Evolutionary conservation across 2,888 invertebrate genomes (phyloP), one percentile per base, ranked within the genome.

Genomic region (Lucinisca nassula): DNA sequence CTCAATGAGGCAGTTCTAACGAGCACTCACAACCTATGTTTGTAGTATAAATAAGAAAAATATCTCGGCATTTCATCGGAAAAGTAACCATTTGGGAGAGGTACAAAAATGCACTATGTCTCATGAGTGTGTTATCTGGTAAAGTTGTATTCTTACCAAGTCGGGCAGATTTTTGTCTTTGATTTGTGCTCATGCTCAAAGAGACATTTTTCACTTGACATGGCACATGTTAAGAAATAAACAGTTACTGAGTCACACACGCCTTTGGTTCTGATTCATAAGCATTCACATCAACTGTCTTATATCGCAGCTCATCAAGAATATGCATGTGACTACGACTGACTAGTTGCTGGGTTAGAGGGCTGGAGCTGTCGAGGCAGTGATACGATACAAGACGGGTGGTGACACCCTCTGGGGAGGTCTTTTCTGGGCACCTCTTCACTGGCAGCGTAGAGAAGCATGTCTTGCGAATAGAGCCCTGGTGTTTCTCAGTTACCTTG

Each of bases 361-460:
- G 83, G 38, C 55, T 70, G 24, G 67, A 27, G 35, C 67, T 67
- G 21, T 67, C 67, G 17, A 90, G 27, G 84, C 92, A 92, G 49
- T 83, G 79, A 82, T 85, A 88, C 0, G 75, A 30, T 10, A 91
- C 87, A 6, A 67, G 73, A 21, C 61, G 79, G 8, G 70, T 58
- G 32, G 74, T 84, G 27, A 55, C 81, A 10, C 74, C 77, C 17
- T 82, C 58, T 45, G 88, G 84, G 55, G 38, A 45, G 27, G 86
- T 89, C 8, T 61, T 49, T 17, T 85, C 51, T 58, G 87, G 84
- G 78, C 92, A 92, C 73, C 76, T 79, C 73, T 77, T 89, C 37
- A 92, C 85, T 3, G 91, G 90, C 21, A 61, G 45, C 21, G 37
- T 83, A 21, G 92, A 92, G 83, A 91, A 91, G 72, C 92, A 92